Percentiles rank a stretch among this genome's conserved stretches.
These are phyloP conservation scores for Menura novaehollandiae DNA, from an alignment of 2,113 vertebrate species.

Conservation along the genomic window DNA sequence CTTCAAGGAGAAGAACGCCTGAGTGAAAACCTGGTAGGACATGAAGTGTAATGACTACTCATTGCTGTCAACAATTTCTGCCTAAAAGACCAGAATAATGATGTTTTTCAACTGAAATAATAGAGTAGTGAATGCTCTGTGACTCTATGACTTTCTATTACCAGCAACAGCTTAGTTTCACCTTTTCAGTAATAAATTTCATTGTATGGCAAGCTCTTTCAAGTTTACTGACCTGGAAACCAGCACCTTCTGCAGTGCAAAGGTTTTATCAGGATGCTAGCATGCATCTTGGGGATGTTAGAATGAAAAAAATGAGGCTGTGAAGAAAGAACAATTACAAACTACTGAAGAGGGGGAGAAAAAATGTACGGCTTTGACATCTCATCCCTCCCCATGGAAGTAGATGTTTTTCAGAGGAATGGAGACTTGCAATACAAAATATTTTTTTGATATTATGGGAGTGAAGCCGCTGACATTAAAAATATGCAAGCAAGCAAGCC, in stretches of 20 bases:
- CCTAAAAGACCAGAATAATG: not conserved
- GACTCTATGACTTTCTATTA: not conserved
- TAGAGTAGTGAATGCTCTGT: not conserved
- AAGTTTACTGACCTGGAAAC: not conserved
- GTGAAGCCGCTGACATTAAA: not conserved
- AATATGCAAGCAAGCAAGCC: not conserved
- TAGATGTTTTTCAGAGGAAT: not conserved
- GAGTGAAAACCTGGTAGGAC: not conserved
- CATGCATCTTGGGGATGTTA: accelerated
- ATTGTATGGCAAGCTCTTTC: accelerated
- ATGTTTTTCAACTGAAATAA: not conserved
- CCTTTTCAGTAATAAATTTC: not conserved
- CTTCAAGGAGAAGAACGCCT: not conserved
- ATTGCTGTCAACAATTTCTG: not conserved
- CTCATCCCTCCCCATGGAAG: not conserved
- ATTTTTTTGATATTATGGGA: not conserved
- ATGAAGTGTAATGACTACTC: not conserved
- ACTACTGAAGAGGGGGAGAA: not conserved
- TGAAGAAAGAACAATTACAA: not conserved
- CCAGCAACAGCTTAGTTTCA: not conserved
- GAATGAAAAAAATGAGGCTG: not conserved
- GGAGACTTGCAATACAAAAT: not conserved
- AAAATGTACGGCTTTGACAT: not conserved
- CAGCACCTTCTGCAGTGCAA: not conserved
- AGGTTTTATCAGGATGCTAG: not conserved